A percentile compares a stretch with the other conserved stretches of the same genome.
These are phyloP conservation scores for Oriolus oriolus DNA, from an alignment of 2,113 vertebrate genomes.

Conservation along the genomic window DNA sequence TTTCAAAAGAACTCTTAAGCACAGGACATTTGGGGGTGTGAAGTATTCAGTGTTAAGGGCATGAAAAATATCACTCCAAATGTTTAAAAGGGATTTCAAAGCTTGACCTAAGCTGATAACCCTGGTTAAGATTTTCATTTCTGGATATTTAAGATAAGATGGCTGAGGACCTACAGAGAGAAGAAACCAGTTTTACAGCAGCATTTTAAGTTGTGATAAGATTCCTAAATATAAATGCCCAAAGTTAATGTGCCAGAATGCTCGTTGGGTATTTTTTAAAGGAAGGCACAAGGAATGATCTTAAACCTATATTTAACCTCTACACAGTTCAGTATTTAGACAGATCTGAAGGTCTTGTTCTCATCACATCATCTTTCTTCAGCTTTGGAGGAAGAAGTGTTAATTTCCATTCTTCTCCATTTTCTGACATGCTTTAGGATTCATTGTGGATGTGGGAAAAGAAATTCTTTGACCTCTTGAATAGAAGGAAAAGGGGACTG, in stretches of 20 bases:
- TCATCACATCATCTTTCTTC: not conserved
- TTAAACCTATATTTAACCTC: not conserved
- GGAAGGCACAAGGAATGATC: not conserved
- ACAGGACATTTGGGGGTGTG: not conserved
- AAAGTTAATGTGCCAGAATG: not conserved
- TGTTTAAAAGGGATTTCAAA: not conserved
- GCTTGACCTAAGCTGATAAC: not conserved
- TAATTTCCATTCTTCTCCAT: not conserved
- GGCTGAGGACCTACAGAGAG: not conserved
- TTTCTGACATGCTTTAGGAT: not conserved
- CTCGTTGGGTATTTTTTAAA: not conserved
- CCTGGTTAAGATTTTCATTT: not conserved
- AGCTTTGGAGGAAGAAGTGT: not conserved
- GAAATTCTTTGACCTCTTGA: not conserved
- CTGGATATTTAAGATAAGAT: not conserved
- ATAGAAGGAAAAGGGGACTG: not conserved
- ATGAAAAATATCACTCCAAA: not conserved
- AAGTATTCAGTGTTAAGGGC: not conserved
- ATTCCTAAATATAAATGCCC: not conserved
- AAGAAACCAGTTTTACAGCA: not conserved
- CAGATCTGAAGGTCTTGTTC: not conserved
- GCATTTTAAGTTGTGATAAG: not conserved
- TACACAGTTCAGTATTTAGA: not conserved
- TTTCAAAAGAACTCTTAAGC: not conserved
- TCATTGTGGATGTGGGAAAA: not conserved